These are phyloP conservation scores for Chironomus riparius DNA, from an alignment of 2,888 invertebrate genomes.

Conservation along the genomic window DNA sequence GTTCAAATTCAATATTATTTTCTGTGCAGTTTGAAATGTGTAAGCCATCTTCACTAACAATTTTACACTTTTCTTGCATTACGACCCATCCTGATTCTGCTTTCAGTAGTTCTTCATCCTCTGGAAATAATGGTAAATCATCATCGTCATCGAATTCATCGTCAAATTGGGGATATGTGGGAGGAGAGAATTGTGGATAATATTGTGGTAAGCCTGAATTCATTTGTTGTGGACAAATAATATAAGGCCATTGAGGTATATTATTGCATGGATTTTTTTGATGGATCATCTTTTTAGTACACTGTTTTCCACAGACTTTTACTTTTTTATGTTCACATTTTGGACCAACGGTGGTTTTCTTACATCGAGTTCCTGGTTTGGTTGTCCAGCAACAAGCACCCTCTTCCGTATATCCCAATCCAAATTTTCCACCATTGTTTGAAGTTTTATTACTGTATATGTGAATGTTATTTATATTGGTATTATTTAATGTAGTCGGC, in stretches of 20 bases:
- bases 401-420: conserved; percentile 36
- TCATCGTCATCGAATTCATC: neutral
- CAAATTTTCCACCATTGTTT: conserved; percentile 36
- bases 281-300: conserved; percentile 36
- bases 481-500: conserved; percentile 20
- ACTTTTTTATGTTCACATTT: conserved; percentile 33
- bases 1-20: neutral
- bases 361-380: conserved; percentile 30
- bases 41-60: conserved; percentile 22
- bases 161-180: neutral
- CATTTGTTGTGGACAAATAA: neutral
- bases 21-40: conserved; percentile 10
- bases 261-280: neutral
- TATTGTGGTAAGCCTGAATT: neutral
- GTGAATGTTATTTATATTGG: conserved; percentile 35
- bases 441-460: conserved; percentile 36
- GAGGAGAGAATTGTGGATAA: neutral
- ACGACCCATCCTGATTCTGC: conserved; percentile 7
- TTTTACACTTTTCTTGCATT: conserved; percentile 7
- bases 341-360: conserved; percentile 29
- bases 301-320: conserved; percentile 36
- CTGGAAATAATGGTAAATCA: conserved; percentile 7
- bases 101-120: conserved; percentile 1
- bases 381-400: conserved; percentile 38
- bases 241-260: conserved; percentile 1